These are phyloP conservation scores for Rhynchopsitta pachyrhyncha DNA, from an alignment of 2,113 vertebrate genomes.

Conservation along the genomic window DNA sequence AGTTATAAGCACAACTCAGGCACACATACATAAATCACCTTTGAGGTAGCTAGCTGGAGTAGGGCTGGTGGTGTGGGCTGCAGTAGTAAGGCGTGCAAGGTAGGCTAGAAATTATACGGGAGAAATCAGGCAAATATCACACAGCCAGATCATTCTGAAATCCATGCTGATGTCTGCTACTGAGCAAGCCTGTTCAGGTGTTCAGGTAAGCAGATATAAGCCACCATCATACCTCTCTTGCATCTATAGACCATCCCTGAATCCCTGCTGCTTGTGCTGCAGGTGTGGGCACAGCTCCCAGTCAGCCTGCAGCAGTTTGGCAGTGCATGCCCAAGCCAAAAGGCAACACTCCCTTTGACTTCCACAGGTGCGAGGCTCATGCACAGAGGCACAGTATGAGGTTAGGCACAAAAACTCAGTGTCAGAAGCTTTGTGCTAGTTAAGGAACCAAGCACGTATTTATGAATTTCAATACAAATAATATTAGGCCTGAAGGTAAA, in stretches of 20 bases:
- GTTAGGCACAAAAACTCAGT: background rate
- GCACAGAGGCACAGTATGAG: background rate
- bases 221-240: background rate
- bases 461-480: background rate
- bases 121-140: background rate
- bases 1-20: background rate
- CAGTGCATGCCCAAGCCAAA: background rate
- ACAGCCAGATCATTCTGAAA: background rate
- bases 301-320: rapidly evolving
- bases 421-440: background rate
- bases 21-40: background rate
- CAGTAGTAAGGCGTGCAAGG: background rate
- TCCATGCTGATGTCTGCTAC: background rate
- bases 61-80: rapidly evolving
- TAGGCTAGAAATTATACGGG: background rate
- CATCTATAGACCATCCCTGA: background rate
- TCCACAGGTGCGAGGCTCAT: rapidly evolving
- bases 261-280: background rate
- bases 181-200: background rate
- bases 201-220: background rate
- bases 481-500: background rate
- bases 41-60: background rate
- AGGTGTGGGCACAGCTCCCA: background rate
- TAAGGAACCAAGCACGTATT: background rate
- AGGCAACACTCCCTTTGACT: background rate